phyloP scores from a whole-genome alignment of 1,140 invertebrate genomes.

The Drosophila hydei region DNA sequence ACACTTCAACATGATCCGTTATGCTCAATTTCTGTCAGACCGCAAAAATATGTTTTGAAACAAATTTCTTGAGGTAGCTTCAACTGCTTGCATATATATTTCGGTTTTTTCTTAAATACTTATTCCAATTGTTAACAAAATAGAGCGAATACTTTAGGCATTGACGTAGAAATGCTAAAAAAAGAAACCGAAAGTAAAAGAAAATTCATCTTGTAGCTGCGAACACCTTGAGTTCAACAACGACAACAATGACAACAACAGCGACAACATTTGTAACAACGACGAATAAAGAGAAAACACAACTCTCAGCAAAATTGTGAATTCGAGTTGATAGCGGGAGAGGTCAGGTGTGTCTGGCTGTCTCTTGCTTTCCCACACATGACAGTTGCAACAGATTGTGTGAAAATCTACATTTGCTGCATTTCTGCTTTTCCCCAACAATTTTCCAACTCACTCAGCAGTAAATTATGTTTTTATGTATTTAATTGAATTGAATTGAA shows the following conservation, averaged over 20 bases:
- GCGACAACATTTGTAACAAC: too few relatives aligned
- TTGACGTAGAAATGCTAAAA: constrained; percentile 62
- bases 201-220: constrained; percentile 19
- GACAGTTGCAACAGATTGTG: constrained; percentile 69
- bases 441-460: constrained; percentile 28
- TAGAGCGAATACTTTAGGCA: constrained; percentile 69
- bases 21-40: constrained; percentile 33
- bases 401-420: constrained; percentile 80
- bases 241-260: constrained; percentile 1
- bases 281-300: constrained; percentile 1
- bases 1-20: constrained; percentile 20
- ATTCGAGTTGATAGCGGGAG: constrained; percentile 24
- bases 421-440: constrained; percentile 46
- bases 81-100: constrained; percentile 54
- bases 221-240: constrained; percentile 28
- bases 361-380: constrained; percentile 21
- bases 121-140: constrained; percentile 61
- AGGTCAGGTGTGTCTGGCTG: constrained; percentile 20
- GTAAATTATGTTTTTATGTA: too few relatives aligned
- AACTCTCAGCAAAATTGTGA: constrained; percentile 39
- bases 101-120: not conserved
- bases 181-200: constrained; percentile 20
- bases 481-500: constrained; percentile 58
- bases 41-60: constrained; percentile 20
- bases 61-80: constrained; percentile 45